Evolutionary conservation across 1,140 invertebrate genomes (phyloP).

Genomic region (Drosophila santomea): DNA sequence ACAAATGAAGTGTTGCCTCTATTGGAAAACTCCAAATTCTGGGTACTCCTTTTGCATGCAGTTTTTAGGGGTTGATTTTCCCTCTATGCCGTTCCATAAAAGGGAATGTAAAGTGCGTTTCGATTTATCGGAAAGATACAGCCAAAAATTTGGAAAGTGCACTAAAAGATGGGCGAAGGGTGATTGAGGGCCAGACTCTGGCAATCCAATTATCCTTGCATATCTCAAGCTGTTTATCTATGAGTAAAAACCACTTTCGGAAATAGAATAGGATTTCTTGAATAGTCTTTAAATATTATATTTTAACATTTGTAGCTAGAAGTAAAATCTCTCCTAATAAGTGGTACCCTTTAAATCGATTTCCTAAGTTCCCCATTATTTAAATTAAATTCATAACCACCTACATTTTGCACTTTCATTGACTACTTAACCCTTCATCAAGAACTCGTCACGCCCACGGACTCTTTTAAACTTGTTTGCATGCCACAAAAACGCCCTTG

Average conservation of each 20-base stretch:
- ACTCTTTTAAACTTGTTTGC: constrained; percentile 22
- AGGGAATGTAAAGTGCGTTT: constrained; percentile 54
- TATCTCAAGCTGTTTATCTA: constrained; percentile 36
- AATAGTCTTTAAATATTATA: neutral
- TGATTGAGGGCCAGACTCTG: constrained; percentile 9
- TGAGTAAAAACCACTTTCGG: constrained; percentile 7
- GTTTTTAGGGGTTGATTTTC: constrained; percentile 64
- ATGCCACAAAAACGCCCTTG: constrained; percentile 48
- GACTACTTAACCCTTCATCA: constrained; percentile 8
- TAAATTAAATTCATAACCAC: no score
- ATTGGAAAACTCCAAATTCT: constrained; percentile 33
- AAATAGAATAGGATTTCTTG: neutral
- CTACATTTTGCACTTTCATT: neutral
- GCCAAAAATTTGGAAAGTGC: constrained; percentile 17
- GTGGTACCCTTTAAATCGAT: no score
- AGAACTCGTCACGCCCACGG: neutral
- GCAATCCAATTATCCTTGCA: constrained; percentile 42
- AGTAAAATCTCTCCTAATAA: no score
- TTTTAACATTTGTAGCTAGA: neutral
- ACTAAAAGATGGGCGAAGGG: constrained; percentile 1
- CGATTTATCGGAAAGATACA: constrained; percentile 73
- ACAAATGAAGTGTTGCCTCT: constrained; percentile 63
- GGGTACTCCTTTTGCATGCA: constrained; percentile 38
- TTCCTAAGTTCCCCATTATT: neutral
- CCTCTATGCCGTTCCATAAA: neutral